These are phyloP conservation scores for Haliclona indistincta DNA, from an alignment of 37 sponge, comb jelly and placozoan genomes.

Conservation along the genomic window DNA sequence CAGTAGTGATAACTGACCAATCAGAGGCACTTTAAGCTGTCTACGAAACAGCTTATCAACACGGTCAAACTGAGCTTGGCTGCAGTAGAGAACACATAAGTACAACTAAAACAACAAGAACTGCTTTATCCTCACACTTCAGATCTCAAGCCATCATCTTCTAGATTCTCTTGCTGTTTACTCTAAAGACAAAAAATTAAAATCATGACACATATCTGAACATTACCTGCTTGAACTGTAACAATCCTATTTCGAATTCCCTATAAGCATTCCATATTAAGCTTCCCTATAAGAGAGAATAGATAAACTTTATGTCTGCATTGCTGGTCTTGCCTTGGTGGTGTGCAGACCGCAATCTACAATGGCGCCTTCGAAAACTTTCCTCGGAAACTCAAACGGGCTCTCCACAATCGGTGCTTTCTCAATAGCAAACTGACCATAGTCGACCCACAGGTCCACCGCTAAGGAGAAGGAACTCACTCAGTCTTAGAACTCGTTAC, in stretches of 20 bases:
- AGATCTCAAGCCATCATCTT: conserved; percentile 8
- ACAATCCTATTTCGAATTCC: conserved; percentile 62
- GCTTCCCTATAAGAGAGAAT: conserved; percentile 23
- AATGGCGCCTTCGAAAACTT: conserved; percentile 73
- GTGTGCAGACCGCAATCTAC: conserved; percentile 75
- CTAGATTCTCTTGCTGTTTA: conserved; percentile 21
- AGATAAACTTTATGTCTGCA: background rate
- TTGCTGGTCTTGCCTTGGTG: conserved; percentile 19
- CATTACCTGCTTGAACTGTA: conserved; percentile 53
- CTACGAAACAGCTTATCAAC: conserved; percentile 65
- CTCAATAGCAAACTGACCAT: conserved; percentile 61
- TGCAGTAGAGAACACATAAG: conserved; percentile 1
- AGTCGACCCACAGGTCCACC: conserved; percentile 68
- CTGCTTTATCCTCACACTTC: conserved; percentile 38
- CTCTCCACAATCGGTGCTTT: conserved; percentile 51
- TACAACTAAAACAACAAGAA: background rate
- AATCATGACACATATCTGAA: background rate
- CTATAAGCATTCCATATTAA: conserved; percentile 71
- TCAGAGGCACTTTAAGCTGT: conserved; percentile 66
- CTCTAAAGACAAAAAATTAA: background rate
- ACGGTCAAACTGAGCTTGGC: conserved; percentile 55
- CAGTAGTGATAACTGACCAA: conserved; percentile 38
- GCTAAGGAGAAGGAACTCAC: conserved; percentile 16
- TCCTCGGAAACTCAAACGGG: conserved; percentile 48
- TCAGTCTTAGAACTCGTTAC: background rate